Evolutionary conservation across 2,113 vertebrate species (phyloP).

Genomic region (Opisthocomus hoazin): DNA sequence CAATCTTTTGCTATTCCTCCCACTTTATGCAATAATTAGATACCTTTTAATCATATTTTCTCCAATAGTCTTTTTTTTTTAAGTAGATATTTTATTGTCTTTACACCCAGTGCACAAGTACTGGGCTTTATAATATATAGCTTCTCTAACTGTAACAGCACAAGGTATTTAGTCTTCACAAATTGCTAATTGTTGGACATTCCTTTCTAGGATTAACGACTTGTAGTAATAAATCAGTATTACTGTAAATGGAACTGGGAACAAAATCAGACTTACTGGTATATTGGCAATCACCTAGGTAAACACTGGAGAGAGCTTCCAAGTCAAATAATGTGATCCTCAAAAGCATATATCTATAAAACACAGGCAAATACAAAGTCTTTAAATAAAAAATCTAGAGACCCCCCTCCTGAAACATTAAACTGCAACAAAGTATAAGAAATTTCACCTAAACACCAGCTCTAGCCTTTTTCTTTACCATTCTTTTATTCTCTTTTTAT

Average conservation of each 20-base stretch:
- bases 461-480: not conserved
- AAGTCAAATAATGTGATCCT: not conserved
- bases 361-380: not conserved
- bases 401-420: not conserved
- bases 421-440: not conserved
- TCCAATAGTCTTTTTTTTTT: not conserved
- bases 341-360: not conserved
- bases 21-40: not conserved
- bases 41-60: not conserved
- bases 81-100: not conserved
- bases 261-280: not conserved
- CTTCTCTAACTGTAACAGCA: not conserved
- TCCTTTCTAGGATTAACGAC: not conserved
- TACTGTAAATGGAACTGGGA: not conserved
- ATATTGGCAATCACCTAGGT: not conserved
- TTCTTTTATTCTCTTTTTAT: not conserved
- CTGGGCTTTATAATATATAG: not conserved
- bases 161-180: not conserved
- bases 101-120: not conserved
- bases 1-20: not conserved
- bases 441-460: not conserved
- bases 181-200: not conserved
- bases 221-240: not conserved
- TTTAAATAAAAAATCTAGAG: not conserved
- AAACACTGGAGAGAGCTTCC: not conserved